Evolutionary conservation across 1,140 invertebrate genomes (phyloP), one percentile per base, ranked within the genome.

Genomic region (Leptinotarsa undecemlineata): DNA sequence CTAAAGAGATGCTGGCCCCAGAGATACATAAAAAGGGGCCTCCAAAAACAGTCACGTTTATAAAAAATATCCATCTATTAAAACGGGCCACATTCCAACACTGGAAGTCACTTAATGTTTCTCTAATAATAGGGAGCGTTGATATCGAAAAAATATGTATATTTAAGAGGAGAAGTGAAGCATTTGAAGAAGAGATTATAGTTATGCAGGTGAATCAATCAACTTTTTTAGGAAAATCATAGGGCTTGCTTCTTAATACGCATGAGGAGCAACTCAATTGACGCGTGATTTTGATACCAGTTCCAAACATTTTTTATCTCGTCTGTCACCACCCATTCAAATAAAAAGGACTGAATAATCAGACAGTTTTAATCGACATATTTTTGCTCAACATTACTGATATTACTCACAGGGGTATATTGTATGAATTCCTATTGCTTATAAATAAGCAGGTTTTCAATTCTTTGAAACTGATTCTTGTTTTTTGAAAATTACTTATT

Each of bases 101-200:
- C 66, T 68, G 66, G 66, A 68, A 68, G 66, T 68, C 66, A 68
- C 66, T 68, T 68, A 68, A 68, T 68, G 66, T 66, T 42, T 5
- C n/a, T 68, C 15, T 68, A 68, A 68, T 68, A 68, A 68, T 68
- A 68, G 23, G 66, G 66, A 42, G 19, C 23, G 66, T 57, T 57
- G 51, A 57, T 57, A 57, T 57, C n/a, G 42, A 68, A 68, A 68
- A 68, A 68, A 47, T 42, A 47, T 68, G 42, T 68, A 47, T 68
- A 47, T 68, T 68, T 68, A 68, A 68, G 42, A 47, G 13, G 42
- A 15, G 23, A 42, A 47, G 42, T 19, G 15, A 68, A 19, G 42
- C 19, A 47, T 68, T 68, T 17, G n/a, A 14, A 68, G 66, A 42
- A 47, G 66, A 47, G 23, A 47, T 19, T 68, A 57, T 15, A 57